Base-by-base conservation (phyloP, 2,797 vertebrate species). In the Oophaga sylvatica region DNA sequence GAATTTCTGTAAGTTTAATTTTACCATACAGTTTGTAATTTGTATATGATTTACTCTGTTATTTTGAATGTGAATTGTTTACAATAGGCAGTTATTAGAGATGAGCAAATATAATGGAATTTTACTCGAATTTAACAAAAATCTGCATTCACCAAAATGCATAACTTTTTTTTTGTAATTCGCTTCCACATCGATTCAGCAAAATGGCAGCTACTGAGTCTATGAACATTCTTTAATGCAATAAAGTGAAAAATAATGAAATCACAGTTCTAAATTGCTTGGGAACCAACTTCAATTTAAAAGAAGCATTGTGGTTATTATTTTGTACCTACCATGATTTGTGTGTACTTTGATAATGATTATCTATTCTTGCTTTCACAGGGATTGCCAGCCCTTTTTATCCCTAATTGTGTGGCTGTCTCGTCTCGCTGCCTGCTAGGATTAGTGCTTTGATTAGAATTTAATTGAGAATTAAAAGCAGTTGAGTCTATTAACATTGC, bases 371-470 rank as follows among this genome's bases (percentile, higher is more conserved):
- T 57, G n/a, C 81, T 53, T 48, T 83, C 35, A 53, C 45, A 83
- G 19, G 48, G 81, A 31, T 71, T 35, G 48, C 48, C 81, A 57
- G 67, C 45, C 45, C 19, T 71, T 71, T 71, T 57, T 83, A 57
- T 71, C 29, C 48, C 19, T 81, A 83, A 83, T 83, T 83, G 81
- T 63, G 35, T 63, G n/a, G 56, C 57, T 76, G 83, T 76, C 70
- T 62, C 53, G 13, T 73, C 68, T 73, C 67, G n/a, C 70, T 83
- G 81, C 67, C 20, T 83, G 29, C 68, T 75, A 59, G 68, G 67
- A 73, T 73, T 83, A 83, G 68, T 83, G 68, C 15, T 67, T 70
- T 84, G 22, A 76, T 75, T 75, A 70, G 22, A 76, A 62, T 84
- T 84, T 75, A 84, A 84, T 62, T 75, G 29, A 84, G 70, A 75